These are phyloP conservation scores for Argya squamiceps DNA, from an alignment of 2,797 vertebrate genomes.

Conservation along the genomic window DNA sequence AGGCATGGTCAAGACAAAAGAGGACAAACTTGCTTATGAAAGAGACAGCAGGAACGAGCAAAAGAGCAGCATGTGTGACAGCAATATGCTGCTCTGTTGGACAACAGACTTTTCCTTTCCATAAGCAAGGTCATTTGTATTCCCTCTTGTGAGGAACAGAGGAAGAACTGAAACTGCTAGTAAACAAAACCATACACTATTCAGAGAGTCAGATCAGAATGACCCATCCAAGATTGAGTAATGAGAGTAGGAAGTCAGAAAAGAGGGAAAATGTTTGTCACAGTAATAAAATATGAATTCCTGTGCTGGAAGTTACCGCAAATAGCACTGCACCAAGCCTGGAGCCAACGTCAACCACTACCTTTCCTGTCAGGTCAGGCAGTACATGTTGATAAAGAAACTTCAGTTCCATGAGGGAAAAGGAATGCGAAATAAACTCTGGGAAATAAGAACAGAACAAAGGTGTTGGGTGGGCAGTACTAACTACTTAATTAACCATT, in stretches of 20 bases:
- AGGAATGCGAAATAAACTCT: constrained; percentile 96
- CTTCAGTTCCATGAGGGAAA: constrained; percentile 88
- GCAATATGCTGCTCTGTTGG: constrained; percentile 35
- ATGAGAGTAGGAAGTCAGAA: constrained; percentile 38
- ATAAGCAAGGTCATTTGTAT: not conserved
- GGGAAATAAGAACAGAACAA: constrained; percentile 69
- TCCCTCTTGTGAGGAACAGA: not conserved
- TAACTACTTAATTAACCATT: constrained; percentile 23
- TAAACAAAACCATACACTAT: not conserved
- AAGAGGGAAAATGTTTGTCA: constrained; percentile 60
- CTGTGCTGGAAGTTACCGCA: constrained; percentile 82
- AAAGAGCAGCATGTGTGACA: constrained; percentile 27
- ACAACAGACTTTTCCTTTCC: constrained; percentile 21
- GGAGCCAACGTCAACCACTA: constrained; percentile 91
- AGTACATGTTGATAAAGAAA: constrained; percentile 90
- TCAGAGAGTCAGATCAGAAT: not conserved
- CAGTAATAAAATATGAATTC: constrained; percentile 63
- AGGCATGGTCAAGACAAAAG: constrained; percentile 14
- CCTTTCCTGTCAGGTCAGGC: constrained; percentile 86
- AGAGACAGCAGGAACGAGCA: constrained; percentile 11
- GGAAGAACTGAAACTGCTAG: not conserved
- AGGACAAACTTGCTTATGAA: constrained; percentile 7
- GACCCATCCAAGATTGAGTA: constrained; percentile 46
- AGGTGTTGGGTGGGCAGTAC: constrained; percentile 45
- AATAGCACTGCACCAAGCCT: constrained; percentile 91